Evolutionary conservation across 2,888 invertebrate genomes (phyloP), one percentile per base, ranked within the genome.

Genomic region (Oegoconia quadripuncta): DNA sequence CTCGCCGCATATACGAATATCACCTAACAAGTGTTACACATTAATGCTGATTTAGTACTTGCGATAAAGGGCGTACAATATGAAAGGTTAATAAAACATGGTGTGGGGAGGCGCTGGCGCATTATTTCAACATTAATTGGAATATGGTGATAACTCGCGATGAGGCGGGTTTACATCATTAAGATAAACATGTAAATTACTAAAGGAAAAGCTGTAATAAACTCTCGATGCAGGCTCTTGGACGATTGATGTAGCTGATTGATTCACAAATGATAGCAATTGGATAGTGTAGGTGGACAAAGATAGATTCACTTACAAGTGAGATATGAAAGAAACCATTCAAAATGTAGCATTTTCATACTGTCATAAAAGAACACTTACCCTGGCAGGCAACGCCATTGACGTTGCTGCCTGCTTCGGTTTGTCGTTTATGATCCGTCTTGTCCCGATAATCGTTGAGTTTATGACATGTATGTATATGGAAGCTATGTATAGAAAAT

Each of bases 81-180:
- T 39, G 39, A 77, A 75, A 73, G 71, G 76, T 73, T 71, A 73
- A 76, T 78, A 78, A 79, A 76, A 74, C 71, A 74, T 60, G 56
- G 58, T 59, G 60, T 55, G 59, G 55, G 57, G 55, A 62, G 58
- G 61, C 59, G 28, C 28, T 8, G 3, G 17, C 61, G 68, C 75
- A 73, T 77, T 75, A 75, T 74, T 74, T 55, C 70, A 73, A 68
- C 78, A 78, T 78, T 79, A 77, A 79, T 79, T 79, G 76, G 75
- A 74, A 76, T 77, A 78, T 75, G 62, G 71, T 61, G 79, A 78
- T 79, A 79, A 76, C 69, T 72, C 48, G 59, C 50, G 56, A 59
- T 52, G 69, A 62, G 70, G 59, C 64, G 70, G 70, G 69, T 74
- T 69, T 75, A 74, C 74, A 75, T 78, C 74, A 78, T 73, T 74